Evolutionary conservation across 2,888 invertebrate species (phyloP).

Genomic region (Theristus sp.): DNA sequence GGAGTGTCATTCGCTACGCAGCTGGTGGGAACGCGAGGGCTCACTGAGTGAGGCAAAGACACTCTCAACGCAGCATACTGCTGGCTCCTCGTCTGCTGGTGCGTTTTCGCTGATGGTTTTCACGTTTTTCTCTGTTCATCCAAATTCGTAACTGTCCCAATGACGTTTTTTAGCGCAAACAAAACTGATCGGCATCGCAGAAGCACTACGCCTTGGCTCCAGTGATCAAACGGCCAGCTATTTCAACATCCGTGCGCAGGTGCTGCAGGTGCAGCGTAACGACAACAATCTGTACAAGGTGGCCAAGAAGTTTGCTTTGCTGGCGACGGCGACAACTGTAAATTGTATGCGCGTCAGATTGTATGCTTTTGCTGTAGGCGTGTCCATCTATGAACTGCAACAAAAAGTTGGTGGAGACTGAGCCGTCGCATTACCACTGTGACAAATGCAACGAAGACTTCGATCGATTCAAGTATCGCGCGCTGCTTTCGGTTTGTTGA

Average conservation of each 20-base stretch:
- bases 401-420: slow-evolving; percentile 73
- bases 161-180: too few species aligned
- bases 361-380: slow-evolving; percentile 40
- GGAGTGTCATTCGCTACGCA: slow-evolving; percentile 61
- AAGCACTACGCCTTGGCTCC: slow-evolving; percentile 44
- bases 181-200: slow-evolving; percentile 1
- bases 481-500: slow-evolving; percentile 40
- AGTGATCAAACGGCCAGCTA: slow-evolving; percentile 55
- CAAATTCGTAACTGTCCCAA: too few species aligned
- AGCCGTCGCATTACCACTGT: slow-evolving; percentile 68
- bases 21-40: slow-evolving; percentile 68
- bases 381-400: slow-evolving; percentile 73
- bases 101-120: neutral
- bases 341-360: neutral
- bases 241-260: slow-evolving; percentile 54
- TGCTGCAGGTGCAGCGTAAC: slow-evolving; percentile 50
- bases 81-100: neutral
- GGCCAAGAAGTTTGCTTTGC: neutral
- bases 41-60: neutral
- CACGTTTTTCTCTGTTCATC: too few species aligned
- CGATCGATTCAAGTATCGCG: slow-evolving; percentile 62
- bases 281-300: slow-evolving; percentile 66
- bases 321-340: neutral
- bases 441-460: slow-evolving; percentile 75
- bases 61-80: neutral